Conservation (phyloP, 2,113 vertebrate species). For the Malurus alboscapulatus region DNA sequence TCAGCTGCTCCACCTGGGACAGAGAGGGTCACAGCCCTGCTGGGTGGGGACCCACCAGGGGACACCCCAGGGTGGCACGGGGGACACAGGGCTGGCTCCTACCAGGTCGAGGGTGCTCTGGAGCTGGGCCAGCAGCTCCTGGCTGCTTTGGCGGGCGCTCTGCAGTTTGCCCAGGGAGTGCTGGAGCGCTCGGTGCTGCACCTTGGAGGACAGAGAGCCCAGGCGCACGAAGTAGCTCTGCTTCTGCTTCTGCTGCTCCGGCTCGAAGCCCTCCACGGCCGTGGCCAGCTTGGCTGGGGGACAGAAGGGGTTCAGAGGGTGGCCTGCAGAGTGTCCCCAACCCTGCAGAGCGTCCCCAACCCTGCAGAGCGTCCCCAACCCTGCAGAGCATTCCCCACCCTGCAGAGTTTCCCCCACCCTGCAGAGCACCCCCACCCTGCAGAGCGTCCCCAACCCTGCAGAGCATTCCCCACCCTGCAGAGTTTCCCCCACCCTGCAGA, state of each 20-base stretch:
- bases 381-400: neutral
- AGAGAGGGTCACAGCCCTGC: neutral
- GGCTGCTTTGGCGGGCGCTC: conserved; percentile 72
- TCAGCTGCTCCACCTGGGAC: conserved; percentile 67
- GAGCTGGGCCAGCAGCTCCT: conserved; percentile 79
- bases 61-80: fast-evolving
- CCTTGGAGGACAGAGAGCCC: conserved; percentile 86
- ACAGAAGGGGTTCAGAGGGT: neutral
- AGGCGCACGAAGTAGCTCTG: conserved; percentile 90
- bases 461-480: too few relatives aligned
- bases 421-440: too few relatives aligned
- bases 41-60: fast-evolving
- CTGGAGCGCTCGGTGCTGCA: conserved; percentile 85
- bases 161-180: conserved; percentile 85
- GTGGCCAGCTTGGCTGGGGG: conserved; percentile 66
- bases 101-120: conserved; percentile 86
- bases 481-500: too few relatives aligned
- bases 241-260: conserved; percentile 64
- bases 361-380: neutral
- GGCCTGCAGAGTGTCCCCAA: neutral
- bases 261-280: conserved; percentile 53
- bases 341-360: too few relatives aligned
- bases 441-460: too few relatives aligned
- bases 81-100: neutral
- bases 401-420: too few relatives aligned